Percentiles rank a stretch among this genome's conserved stretches.
These are phyloP conservation scores for Cybosia mesomella DNA, from an alignment of 2,888 invertebrate species.

Conservation along the genomic window DNA sequence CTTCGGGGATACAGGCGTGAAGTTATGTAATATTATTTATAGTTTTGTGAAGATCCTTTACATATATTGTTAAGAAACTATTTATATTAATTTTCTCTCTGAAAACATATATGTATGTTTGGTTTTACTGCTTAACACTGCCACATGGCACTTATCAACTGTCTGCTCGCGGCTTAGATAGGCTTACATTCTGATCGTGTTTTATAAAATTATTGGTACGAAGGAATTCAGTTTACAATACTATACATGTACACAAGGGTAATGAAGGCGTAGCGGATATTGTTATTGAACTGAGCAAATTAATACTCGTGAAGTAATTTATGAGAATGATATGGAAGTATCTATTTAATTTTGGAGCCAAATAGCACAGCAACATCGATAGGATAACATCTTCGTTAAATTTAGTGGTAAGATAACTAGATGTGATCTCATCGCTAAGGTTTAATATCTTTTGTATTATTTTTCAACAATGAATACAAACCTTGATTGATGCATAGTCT, in stretches of 20 bases:
- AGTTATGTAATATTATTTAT: no score
- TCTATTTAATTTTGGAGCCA: not conserved
- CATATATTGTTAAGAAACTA: not conserved
- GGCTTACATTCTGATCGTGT: not conserved
- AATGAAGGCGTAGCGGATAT: not conserved
- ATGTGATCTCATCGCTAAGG: no score
- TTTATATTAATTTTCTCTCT: not conserved
- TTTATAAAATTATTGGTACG: not conserved
- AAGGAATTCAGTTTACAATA: not conserved
- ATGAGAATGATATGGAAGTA: not conserved
- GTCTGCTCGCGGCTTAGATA: not conserved
- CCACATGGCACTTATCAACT: not conserved
- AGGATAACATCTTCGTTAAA: no score
- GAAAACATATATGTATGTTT: not conserved
- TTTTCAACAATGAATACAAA: no score
- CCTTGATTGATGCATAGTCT: no score
- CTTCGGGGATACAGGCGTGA: no score
- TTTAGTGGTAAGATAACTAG: no score
- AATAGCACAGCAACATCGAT: not conserved
- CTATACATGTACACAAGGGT: not conserved
- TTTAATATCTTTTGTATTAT: no score
- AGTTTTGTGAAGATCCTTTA: no score
- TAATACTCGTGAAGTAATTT: not conserved
- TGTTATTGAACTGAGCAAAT: not conserved
- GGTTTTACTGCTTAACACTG: not conserved